A percentile compares a stretch with the other conserved stretches of the same genome.
Evolutionary conservation across 2,113 vertebrate species (phyloP).

Genomic region (Oenanthe oenanthe): DNA sequence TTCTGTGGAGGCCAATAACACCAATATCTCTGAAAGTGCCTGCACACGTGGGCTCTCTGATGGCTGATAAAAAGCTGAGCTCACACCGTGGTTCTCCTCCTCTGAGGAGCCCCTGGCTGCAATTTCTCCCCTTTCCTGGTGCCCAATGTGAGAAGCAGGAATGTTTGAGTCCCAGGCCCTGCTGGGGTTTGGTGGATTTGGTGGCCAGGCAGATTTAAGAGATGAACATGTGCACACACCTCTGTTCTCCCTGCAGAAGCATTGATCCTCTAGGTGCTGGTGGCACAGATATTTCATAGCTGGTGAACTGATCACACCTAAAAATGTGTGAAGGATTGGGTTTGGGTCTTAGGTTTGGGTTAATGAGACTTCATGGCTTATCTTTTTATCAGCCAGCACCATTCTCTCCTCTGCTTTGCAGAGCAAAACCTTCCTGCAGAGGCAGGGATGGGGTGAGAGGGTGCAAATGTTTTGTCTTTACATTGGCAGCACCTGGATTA

Average conservation of each 20-base stretch:
- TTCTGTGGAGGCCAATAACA: slow-evolving; percentile 19
- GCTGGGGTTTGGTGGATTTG: neutral
- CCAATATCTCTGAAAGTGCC: neutral
- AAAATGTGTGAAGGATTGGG: neutral
- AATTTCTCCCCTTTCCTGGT: neutral
- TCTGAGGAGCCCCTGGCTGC: neutral
- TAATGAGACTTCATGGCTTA: neutral
- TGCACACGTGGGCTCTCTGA: neutral
- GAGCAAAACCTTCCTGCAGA: neutral
- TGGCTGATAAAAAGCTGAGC: slow-evolving; percentile 20
- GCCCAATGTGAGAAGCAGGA: neutral
- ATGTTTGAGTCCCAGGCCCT: neutral
- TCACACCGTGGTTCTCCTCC: neutral
- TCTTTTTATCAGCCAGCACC: neutral
- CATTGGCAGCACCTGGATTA: neutral
- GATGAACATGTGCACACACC: neutral
- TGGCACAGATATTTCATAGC: neutral
- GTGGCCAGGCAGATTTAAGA: neutral
- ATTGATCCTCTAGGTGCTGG: neutral
- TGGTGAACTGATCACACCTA: neutral
- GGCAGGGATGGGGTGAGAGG: neutral
- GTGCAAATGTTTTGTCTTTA: neutral
- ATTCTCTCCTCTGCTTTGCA: neutral
- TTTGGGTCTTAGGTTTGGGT: neutral
- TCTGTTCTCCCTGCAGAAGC: neutral